Base-by-base conservation (phyloP, 2,888 invertebrate species). In the Lasius fuliginosus region DNA sequence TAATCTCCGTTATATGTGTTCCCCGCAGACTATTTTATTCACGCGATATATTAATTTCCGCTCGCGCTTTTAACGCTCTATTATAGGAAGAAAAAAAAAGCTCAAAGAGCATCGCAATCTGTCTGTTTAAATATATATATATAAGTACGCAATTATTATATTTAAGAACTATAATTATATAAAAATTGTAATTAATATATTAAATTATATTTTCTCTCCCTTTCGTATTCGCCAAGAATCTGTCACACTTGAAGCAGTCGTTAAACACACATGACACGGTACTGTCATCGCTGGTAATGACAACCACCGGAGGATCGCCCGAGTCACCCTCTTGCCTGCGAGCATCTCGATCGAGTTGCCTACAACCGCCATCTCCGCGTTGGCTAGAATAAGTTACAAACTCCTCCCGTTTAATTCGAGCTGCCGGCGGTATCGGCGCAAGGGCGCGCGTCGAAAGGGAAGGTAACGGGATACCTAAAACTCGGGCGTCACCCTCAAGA, bases 381-480 rank as follows among this genome's bases (percentile, higher is more conserved):
- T 27, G 27, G 60, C 71, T 79, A 81, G 33, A 81, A 23, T 23
- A 23, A 81, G 60, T 81, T 81, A 81, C 68, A 18, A 65, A 65
- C 83, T 65, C 56, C 81, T 67, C 71, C 36, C 65, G 86, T 89
- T 89, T 84, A 87, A 86, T 84, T 83, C 69, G 64, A 64, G 73
- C 60, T 36, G 60, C 79, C 79, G 58, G n/a, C 15, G 53, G 30
- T 42, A 12, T 12, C 15, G 46, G 71, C 33, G 71, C 33, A 60
- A 60, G 33, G 53, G 30, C 79, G 46, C n/a, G 73, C 60, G 76
- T 64, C 67, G 75, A 82, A 76, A 69, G 82, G 86, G 79, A 86
- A 73, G 67, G 83, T 68, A 85, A 84, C 85, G 87, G 79, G 87
- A 90, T 86, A 82, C 75, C 85, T 71, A 74, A 88, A 90, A 90